Percentiles rank a stretch among this genome's conserved stretches.
phyloP scores from a whole-genome alignment of 1,140 invertebrate genomes.

The Adoxophyes honmai region DNA sequence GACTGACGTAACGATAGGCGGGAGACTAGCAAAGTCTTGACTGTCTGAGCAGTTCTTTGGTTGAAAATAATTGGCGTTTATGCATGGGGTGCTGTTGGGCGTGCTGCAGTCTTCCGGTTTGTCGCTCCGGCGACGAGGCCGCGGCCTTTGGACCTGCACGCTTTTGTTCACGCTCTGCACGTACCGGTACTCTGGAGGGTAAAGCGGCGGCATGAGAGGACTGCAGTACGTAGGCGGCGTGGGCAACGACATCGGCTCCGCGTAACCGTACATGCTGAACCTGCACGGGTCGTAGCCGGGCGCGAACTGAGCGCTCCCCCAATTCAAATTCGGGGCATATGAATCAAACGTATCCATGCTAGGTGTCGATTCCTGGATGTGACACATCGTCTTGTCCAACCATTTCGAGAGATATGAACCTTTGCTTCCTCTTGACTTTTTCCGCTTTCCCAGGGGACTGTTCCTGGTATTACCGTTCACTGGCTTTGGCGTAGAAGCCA shows the following conservation, averaged over 20 bases:
- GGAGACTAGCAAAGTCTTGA: slow-evolving; percentile 62
- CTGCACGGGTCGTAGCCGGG: slow-evolving; percentile 58
- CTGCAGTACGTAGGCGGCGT: slow-evolving; percentile 55
- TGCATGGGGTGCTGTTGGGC: slow-evolving; percentile 31
- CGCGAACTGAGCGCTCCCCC: slow-evolving; percentile 51
- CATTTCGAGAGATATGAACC: slow-evolving; percentile 64
- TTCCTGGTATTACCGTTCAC: slow-evolving; percentile 55
- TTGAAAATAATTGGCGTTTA: slow-evolving; percentile 47
- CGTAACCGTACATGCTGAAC: slow-evolving; percentile 47
- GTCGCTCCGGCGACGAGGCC: slow-evolving; percentile 38
- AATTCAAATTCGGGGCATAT: slow-evolving; percentile 48
- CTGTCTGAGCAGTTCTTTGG: slow-evolving; percentile 65
- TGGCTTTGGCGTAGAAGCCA: slow-evolving; percentile 66
- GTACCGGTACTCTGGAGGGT: slow-evolving; percentile 48
- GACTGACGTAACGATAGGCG: slow-evolving; percentile 63
- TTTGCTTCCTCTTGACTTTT: slow-evolving; percentile 58
- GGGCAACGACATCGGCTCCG: slow-evolving; percentile 57
- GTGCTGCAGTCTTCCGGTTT: slow-evolving; percentile 56
- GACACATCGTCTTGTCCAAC: slow-evolving; percentile 63
- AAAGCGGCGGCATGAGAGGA: slow-evolving; percentile 38
- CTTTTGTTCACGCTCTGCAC: slow-evolving; percentile 50
- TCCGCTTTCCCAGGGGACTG: slow-evolving; percentile 63
- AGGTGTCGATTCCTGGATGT: slow-evolving; percentile 51
- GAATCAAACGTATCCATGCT: slow-evolving; percentile 56
- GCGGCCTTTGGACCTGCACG: slow-evolving; percentile 52